A percentile compares a stretch with the other conserved stretches of the same genome.
Evolutionary conservation across 2,888 invertebrate genomes (phyloP).

Genomic region (Crossocerus cetratus): DNA sequence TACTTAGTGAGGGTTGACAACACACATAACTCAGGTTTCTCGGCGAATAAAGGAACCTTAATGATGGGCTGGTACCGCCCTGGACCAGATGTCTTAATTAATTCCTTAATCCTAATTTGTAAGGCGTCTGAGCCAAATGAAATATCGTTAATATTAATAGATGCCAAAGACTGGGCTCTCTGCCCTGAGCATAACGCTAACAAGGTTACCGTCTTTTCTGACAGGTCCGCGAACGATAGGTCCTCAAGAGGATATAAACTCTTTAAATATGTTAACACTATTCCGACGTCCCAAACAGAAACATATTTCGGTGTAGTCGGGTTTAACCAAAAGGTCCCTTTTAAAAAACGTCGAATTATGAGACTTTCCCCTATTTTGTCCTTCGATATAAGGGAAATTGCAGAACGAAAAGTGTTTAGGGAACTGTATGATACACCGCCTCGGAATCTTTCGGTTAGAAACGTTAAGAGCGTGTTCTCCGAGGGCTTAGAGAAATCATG

Average conservation of each 20-base stretch:
- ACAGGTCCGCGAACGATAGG: slow-evolving; percentile 21
- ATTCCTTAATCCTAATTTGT: too few relatives aligned
- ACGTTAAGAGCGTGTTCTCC: too few relatives aligned
- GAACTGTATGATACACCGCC: not conserved
- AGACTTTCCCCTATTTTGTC: not conserved
- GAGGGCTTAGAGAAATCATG: not conserved
- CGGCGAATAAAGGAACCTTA: too few relatives aligned
- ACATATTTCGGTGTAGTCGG: slow-evolving; percentile 5
- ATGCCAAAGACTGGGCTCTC: slow-evolving; percentile 34
- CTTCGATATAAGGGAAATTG: slow-evolving; percentile 3
- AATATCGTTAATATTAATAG: slow-evolving; percentile 14
- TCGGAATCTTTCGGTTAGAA: too few relatives aligned
- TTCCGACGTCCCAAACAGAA: not conserved
- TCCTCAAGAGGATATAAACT: slow-evolving; percentile 4
- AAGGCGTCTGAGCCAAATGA: not conserved
- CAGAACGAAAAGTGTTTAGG: not conserved
- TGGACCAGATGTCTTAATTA: too few relatives aligned
- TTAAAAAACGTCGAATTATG: slow-evolving; percentile 2
- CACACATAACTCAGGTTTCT: too few relatives aligned
- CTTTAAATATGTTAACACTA: not conserved
- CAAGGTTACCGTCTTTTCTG: slow-evolving; percentile 37
- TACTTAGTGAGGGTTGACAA: too few relatives aligned
- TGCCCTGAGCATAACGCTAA: slow-evolving; percentile 44
- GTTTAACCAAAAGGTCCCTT: not conserved
- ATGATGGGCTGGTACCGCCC: too few relatives aligned